These are phyloP conservation scores for Gallinago paraguaiae DNA, from an alignment of 2,113 vertebrate species.

Conservation along the genomic window DNA sequence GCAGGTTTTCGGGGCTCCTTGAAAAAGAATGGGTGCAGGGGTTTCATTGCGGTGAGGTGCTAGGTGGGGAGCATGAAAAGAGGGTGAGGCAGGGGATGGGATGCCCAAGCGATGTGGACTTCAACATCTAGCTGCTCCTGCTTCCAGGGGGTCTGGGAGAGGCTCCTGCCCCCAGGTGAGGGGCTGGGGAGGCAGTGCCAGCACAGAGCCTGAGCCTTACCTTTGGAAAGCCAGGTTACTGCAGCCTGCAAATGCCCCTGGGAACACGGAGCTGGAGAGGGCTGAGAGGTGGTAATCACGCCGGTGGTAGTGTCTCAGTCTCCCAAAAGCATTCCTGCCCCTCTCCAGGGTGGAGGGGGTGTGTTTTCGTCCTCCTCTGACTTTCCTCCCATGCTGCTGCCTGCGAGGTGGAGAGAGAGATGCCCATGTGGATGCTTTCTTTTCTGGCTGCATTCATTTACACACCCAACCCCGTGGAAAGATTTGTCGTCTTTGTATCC, in stretches of 20 bases:
- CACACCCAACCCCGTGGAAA: background rate
- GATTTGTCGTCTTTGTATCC: background rate
- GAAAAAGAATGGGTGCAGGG: background rate
- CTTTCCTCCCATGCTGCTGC: background rate
- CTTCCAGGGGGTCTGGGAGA: background rate
- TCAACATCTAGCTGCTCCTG: background rate
- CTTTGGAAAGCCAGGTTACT: constrained; percentile 46
- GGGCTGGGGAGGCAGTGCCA: background rate
- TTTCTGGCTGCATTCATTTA: background rate
- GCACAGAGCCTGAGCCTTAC: background rate
- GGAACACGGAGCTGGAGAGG: constrained; percentile 17
- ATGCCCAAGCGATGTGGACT: rapidly evolving
- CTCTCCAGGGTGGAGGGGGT: background rate
- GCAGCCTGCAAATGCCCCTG: background rate
- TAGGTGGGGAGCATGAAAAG: rapidly evolving
- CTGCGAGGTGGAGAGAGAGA: background rate
- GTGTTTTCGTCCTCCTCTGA: background rate
- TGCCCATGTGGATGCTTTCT: background rate
- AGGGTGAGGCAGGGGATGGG: background rate
- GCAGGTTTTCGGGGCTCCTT: background rate
- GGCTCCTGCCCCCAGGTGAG: background rate
- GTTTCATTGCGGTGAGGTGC: background rate
- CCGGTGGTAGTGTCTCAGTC: constrained; percentile 25
- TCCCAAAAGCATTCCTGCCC: background rate
- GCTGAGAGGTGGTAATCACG: background rate